These are phyloP conservation scores for Prosapia bicincta DNA, from an alignment of 2,888 invertebrate species.

Conservation along the genomic window DNA sequence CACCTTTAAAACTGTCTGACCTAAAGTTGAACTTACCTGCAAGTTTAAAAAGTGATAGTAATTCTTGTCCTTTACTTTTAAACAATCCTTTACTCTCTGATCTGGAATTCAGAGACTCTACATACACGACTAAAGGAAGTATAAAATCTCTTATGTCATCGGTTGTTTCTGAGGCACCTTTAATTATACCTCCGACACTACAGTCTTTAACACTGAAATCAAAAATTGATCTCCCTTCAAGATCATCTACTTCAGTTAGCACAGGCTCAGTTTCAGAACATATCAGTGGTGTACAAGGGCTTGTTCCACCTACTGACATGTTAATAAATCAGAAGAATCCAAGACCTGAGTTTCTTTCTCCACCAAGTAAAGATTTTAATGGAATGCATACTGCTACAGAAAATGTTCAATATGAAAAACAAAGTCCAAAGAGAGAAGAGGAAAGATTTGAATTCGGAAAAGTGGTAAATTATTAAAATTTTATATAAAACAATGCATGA, in stretches of 20 bases:
- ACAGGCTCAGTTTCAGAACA: not conserved
- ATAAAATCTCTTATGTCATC: not conserved
- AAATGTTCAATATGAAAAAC: not conserved
- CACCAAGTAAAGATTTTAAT: not conserved
- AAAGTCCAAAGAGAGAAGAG: not conserved
- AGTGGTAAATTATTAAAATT: conserved; percentile 9
- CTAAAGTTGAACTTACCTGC: conserved; percentile 2
- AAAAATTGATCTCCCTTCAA: not conserved
- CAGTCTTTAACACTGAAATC: conserved; percentile 3
- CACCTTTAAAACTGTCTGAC: conserved; percentile 15
- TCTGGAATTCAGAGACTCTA: not conserved
- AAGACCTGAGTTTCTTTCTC: not conserved
- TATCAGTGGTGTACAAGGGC: not conserved
- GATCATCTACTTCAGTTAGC: not conserved
- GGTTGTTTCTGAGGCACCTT: not conserved
- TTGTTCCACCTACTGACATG: not conserved
- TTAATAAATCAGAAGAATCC: not conserved
- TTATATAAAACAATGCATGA: not conserved
- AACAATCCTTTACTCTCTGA: not conserved
- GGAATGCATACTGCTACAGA: not conserved
- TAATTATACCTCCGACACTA: not conserved
- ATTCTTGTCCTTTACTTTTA: not conserved
- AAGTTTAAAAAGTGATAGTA: not conserved
- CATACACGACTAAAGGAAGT: not conserved
- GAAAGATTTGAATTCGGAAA: conserved; percentile 13